A percentile compares a stretch with the other conserved stretches of the same genome.
Evolutionary conservation across 2,888 invertebrate species (phyloP).

Genomic region (Ophion slaviceki): DNA sequence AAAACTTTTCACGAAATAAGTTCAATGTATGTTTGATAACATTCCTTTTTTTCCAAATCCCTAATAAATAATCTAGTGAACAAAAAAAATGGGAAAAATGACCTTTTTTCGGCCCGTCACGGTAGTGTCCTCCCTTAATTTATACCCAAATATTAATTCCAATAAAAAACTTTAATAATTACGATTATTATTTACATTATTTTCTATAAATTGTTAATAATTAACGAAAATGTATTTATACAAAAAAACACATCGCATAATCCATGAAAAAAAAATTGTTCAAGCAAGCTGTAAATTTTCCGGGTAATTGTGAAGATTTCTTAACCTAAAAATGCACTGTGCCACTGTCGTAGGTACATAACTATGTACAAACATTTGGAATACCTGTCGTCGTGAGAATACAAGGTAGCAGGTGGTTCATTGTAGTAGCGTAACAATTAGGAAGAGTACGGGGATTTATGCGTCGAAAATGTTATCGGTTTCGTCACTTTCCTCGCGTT

Average conservation of each 20-base stretch:
- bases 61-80: too few species aligned
- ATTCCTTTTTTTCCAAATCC: too few species aligned
- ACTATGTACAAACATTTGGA: neutral
- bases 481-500: neutral
- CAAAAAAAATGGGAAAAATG: too few species aligned
- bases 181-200: neutral
- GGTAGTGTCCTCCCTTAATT: too few species aligned
- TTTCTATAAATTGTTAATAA: neutral
- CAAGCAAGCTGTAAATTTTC: neutral
- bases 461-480: constrained; percentile 21
- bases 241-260: neutral
- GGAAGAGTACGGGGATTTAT: constrained; percentile 34
- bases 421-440: constrained; percentile 52
- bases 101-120: too few species aligned
- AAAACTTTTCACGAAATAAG: too few species aligned
- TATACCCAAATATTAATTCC: too few species aligned
- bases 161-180: too few species aligned
- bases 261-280: neutral
- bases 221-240: neutral
- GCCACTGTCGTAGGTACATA: neutral
- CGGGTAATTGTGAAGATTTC: neutral
- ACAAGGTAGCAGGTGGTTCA: constrained; percentile 52
- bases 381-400: constrained; percentile 34
- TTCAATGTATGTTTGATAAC: too few species aligned
- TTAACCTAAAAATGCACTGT: neutral